Evolutionary conservation across 2,888 invertebrate genomes (phyloP).

Genomic region (Agonopterix subpropinquella): DNA sequence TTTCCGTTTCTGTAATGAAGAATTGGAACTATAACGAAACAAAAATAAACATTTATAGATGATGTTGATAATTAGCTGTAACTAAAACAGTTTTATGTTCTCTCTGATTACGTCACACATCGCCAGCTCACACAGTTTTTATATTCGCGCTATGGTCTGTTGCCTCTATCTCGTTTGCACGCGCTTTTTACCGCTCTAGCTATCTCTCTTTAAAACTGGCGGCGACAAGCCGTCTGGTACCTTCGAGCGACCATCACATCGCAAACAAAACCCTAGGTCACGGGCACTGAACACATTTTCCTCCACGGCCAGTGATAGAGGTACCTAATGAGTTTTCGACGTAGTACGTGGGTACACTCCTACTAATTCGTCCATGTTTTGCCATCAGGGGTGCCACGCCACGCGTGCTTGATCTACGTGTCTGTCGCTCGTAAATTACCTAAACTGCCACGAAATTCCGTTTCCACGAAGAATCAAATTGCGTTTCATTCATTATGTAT

Average conservation of each 20-base stretch:
- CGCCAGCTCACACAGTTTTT: constrained; percentile 44
- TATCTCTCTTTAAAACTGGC: constrained; percentile 53
- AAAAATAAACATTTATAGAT: constrained; percentile 30
- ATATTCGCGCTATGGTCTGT: constrained; percentile 45
- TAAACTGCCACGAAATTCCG: constrained; percentile 20
- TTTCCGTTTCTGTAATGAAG: too few relatives aligned
- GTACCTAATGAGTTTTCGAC: constrained; percentile 28
- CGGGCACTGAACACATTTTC: constrained; percentile 62
- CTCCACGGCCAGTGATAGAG: constrained; percentile 25
- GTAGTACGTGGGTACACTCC: constrained; percentile 10
- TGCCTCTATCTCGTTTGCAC: constrained; percentile 44
- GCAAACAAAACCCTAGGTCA: constrained; percentile 69
- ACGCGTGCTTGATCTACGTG: constrained; percentile 17
- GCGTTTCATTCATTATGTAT: constrained; percentile 7
- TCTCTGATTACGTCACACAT: constrained; percentile 46
- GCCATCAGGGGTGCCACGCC: constrained; percentile 30
- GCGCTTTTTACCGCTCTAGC: constrained; percentile 29
- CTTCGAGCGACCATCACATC: constrained; percentile 50
- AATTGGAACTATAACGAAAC: too few relatives aligned
- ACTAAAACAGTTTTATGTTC: constrained; percentile 32
- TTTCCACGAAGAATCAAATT: constrained; percentile 19
- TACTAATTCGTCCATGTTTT: constrained; percentile 24
- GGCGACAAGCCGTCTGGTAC: constrained; percentile 74
- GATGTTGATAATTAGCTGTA: constrained; percentile 2
- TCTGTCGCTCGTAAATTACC: constrained; percentile 20